Evolutionary conservation across 2,113 vertebrate species (phyloP).

Genomic region (Mus spicilegus): DNA sequence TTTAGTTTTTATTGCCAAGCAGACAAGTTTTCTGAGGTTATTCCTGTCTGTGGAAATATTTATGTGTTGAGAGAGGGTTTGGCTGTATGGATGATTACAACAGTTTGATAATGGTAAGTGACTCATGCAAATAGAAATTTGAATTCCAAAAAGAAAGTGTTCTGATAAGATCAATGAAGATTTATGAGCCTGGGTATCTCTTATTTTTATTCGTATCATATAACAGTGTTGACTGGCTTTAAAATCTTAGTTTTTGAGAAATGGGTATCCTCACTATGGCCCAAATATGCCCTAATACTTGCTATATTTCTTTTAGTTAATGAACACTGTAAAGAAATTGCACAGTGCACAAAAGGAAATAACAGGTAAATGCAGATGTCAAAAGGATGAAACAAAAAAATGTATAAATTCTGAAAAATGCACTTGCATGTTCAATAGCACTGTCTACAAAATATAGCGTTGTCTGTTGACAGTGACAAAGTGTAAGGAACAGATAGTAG

Average conservation of each 20-base stretch:
- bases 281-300: neutral
- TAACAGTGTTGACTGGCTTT: neutral
- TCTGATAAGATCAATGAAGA: neutral
- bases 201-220: neutral
- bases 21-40: neutral
- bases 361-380: neutral
- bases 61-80: neutral
- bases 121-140: neutral
- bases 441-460: neutral
- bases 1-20: neutral
- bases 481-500: neutral
- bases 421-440: neutral
- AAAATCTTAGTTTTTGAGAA: neutral
- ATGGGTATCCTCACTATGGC: neutral
- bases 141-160: neutral
- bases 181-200: neutral
- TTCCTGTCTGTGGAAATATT: neutral
- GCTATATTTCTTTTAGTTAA: neutral
- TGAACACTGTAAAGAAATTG: neutral
- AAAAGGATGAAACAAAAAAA: neutral
- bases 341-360: neutral
- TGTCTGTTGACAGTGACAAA: neutral
- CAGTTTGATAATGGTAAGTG: neutral
- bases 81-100: neutral
- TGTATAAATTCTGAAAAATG: neutral